A percentile compares a stretch with the other conserved stretches of the same genome.
Conservation (phyloP, 2,113 vertebrate species). For the Zootoca vivipara region DNA sequence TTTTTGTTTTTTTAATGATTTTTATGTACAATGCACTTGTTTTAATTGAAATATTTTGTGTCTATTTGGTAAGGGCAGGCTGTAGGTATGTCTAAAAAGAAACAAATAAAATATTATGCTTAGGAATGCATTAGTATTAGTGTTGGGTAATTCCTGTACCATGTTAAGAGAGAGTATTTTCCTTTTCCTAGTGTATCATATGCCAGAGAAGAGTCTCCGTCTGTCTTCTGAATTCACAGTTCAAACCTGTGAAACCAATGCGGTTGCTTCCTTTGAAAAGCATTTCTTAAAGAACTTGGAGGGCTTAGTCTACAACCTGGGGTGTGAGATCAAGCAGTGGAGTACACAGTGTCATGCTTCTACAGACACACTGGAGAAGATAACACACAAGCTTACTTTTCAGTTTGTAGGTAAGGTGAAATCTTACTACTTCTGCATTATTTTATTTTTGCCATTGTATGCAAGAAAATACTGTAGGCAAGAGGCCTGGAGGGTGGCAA, state of each 20-base stretch:
- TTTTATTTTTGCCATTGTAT: background rate
- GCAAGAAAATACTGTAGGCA: background rate
- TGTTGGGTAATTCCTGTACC: background rate
- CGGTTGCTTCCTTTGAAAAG: slow-evolving; percentile 14
- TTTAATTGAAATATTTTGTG: too few species aligned
- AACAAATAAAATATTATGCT: background rate
- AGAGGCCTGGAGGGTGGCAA: too few species aligned
- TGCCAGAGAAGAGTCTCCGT: slow-evolving; percentile 21
- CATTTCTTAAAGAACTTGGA: slow-evolving; percentile 16
- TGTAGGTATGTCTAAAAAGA: too few species aligned
- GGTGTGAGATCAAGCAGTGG: background rate
- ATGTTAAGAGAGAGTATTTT: background rate
- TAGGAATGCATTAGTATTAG: background rate
- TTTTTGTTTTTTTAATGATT: too few species aligned
- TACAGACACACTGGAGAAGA: background rate
- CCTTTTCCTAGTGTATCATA: slow-evolving; percentile 15
- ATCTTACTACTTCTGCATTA: background rate
- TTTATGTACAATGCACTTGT: too few species aligned
- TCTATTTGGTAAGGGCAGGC: too few species aligned
- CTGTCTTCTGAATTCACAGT: slow-evolving; percentile 22
- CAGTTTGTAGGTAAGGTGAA: slow-evolving; percentile 19
- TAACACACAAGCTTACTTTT: background rate
- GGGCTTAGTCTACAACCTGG: background rate
- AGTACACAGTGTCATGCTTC: background rate
- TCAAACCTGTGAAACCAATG: slow-evolving; percentile 21